These are phyloP conservation scores for Drosophila busckii DNA, from an alignment of 1,140 invertebrate species.

Conservation along the genomic window DNA sequence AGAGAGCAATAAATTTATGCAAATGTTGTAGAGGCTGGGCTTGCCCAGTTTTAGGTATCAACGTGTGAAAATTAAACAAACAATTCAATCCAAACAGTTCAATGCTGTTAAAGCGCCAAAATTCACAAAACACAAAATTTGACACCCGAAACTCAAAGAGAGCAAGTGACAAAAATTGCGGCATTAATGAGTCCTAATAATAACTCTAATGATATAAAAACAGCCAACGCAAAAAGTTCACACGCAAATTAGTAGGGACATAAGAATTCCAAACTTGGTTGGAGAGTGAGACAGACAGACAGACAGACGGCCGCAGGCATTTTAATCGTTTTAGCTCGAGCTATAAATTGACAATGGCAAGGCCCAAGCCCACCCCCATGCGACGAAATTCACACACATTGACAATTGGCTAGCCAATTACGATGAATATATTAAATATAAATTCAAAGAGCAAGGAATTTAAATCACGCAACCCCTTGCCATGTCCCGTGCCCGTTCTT, in stretches of 20 bases:
- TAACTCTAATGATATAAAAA: constrained; percentile 72
- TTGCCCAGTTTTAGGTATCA: constrained; percentile 63
- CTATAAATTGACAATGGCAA: constrained; percentile 18
- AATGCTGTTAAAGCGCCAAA: constrained; percentile 15
- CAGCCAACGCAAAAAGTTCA: constrained; percentile 40
- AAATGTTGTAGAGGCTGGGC: constrained; percentile 58
- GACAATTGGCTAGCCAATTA: constrained; percentile 46
- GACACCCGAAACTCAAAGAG: constrained; percentile 54
- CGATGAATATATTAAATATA: constrained; percentile 76
- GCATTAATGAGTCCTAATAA: constrained; percentile 75
- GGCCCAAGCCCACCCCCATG: neutral
- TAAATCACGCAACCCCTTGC: constrained; percentile 9
- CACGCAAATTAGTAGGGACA: constrained; percentile 77
- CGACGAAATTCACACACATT: too few species aligned
- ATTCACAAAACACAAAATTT: constrained; percentile 59
- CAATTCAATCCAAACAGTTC: constrained; percentile 53
- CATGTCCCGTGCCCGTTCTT: neutral
- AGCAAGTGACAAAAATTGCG: constrained; percentile 67
- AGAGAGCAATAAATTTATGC: constrained; percentile 35
- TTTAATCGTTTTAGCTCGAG: constrained; percentile 39
- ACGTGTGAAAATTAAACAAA: constrained; percentile 70
- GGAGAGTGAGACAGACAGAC: too few species aligned
- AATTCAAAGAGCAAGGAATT: constrained; percentile 56
- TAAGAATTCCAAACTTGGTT: constrained; percentile 74
- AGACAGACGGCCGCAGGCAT: constrained; percentile 37